Evolutionary conservation across 92 coral and sea anemone genomes (phyloP).

Genomic region (Palythoa heliodiscus): DNA sequence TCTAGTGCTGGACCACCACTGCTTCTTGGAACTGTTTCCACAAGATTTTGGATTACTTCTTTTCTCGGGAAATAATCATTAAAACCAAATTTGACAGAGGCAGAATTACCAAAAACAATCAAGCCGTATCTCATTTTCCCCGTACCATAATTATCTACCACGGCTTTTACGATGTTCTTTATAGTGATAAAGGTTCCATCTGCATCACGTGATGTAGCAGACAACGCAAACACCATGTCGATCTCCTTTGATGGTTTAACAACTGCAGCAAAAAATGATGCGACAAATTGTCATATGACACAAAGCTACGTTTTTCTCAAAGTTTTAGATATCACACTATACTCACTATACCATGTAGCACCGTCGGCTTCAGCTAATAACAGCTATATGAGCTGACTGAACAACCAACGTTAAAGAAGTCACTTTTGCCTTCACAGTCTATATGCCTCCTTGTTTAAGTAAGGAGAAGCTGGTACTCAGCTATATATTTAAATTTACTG

Average conservation of each 20-base stretch:
- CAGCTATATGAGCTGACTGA: no score
- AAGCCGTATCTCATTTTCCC: slow-evolving; percentile 48
- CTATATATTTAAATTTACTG: no score
- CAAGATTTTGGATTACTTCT: slow-evolving; percentile 33
- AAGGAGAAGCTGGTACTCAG: no score
- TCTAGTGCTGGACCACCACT: slow-evolving; percentile 40
- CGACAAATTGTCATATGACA: no score
- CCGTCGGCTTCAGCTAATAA: not conserved
- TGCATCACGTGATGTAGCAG: slow-evolving; percentile 29
- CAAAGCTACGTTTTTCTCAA: no score
- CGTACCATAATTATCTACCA: slow-evolving; percentile 52
- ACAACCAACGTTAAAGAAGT: no score
- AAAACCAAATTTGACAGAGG: slow-evolving; percentile 33
- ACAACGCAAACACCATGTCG: slow-evolving; percentile 23
- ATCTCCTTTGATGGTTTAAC: slow-evolving; percentile 14
- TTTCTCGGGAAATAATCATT: slow-evolving; percentile 31
- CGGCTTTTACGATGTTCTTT: slow-evolving; percentile 49
- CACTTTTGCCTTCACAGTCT: no score
- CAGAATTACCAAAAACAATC: slow-evolving; percentile 47
- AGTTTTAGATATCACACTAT: no score
- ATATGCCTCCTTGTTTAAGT: no score
- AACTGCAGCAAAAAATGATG: not conserved
- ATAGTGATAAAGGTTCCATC: slow-evolving; percentile 38
- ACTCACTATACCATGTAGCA: not conserved
- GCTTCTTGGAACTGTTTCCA: slow-evolving; percentile 45